Evolutionary conservation across 30 jellyfish, hydroid and myxozoan species (phyloP).

Genomic region (Phacellophora camtschatica): DNA sequence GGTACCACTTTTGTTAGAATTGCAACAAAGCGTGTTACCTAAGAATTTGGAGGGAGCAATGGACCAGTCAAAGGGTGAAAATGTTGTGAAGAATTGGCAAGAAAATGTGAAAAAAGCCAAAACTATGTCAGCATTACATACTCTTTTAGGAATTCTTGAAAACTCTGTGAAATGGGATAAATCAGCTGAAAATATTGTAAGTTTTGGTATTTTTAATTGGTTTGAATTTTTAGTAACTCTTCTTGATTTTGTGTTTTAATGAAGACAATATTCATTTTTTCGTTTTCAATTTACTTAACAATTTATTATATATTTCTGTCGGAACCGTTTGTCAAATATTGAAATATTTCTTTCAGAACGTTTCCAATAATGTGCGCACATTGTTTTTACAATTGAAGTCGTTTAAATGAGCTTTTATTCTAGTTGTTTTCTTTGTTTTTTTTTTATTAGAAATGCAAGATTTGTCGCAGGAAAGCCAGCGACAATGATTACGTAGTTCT

Average conservation of each 20-base stretch:
- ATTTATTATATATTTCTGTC: too few relatives aligned
- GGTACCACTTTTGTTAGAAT: slow-evolving; percentile 69
- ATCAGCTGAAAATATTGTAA: slow-evolving; percentile 83
- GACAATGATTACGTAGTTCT: slow-evolving; percentile 53
- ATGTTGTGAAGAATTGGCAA: slow-evolving; percentile 67
- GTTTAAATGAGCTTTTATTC: too few relatives aligned
- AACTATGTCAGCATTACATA: slow-evolving; percentile 75
- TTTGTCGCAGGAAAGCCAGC: slow-evolving; percentile 81
- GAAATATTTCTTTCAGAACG: too few relatives aligned
- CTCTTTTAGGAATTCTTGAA: slow-evolving; percentile 82
- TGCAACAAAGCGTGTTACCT: slow-evolving; percentile 66
- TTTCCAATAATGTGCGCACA: too few relatives aligned
- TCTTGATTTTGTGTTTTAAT: not conserved
- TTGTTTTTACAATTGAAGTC: too few relatives aligned
- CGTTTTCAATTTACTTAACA: too few relatives aligned
- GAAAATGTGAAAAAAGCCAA: slow-evolving; percentile 61
- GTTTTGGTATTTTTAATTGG: not conserved
- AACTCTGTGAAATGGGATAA: slow-evolving; percentile 89
- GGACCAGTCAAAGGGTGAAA: slow-evolving; percentile 45
- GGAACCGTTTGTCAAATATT: too few relatives aligned
- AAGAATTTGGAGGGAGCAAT: slow-evolving; percentile 52
- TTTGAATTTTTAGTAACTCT: not conserved
- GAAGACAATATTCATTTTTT: not conserved
- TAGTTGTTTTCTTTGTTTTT: not conserved
- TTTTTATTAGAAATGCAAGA: slow-evolving; percentile 72